Percentiles rank a stretch among this genome's conserved stretches.
These are phyloP conservation scores for Acanthosoma haemorrhoidale DNA, from an alignment of 2,888 invertebrate genomes.

Conservation along the genomic window DNA sequence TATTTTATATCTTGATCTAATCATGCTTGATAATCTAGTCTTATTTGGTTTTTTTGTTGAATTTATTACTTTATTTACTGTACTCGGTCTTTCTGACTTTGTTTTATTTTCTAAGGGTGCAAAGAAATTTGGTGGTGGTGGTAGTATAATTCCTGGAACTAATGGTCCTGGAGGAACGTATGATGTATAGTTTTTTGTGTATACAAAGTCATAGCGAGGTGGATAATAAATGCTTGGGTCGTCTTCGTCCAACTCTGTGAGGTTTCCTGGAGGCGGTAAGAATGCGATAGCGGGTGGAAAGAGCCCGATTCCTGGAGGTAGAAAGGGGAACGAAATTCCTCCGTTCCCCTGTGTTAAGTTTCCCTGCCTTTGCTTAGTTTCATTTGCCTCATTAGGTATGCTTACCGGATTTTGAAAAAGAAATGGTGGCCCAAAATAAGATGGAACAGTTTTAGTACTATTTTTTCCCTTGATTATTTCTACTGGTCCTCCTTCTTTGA, in stretches of 20 bases:
- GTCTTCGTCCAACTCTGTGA: conserved; percentile 78
- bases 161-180: conserved; percentile 75
- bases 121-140: conserved; percentile 84
- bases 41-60: conserved; percentile 35
- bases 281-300: conserved; percentile 60
- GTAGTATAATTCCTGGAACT: conserved; percentile 81
- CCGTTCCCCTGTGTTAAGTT: conserved; percentile 61
- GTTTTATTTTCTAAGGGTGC: conserved; percentile 55
- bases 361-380: conserved; percentile 49
- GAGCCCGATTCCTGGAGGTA: conserved; percentile 52
- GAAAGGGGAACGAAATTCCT: conserved; percentile 46
- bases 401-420: conserved; percentile 33
- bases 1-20: not conserved
- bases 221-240: conserved; percentile 88
- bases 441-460: conserved; percentile 51
- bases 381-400: not conserved
- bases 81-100: conserved; percentile 47
- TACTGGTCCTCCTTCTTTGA: conserved; percentile 77
- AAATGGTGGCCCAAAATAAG: conserved; percentile 46
- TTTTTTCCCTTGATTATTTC: conserved; percentile 74
- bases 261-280: conserved; percentile 53
- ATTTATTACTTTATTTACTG: conserved; percentile 33
- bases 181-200: conserved; percentile 69
- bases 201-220: conserved; percentile 83
- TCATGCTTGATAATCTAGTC: conserved; percentile 37